Evolutionary conservation across 2,888 invertebrate genomes (phyloP).

Genomic region (Lathronympha strigana): DNA sequence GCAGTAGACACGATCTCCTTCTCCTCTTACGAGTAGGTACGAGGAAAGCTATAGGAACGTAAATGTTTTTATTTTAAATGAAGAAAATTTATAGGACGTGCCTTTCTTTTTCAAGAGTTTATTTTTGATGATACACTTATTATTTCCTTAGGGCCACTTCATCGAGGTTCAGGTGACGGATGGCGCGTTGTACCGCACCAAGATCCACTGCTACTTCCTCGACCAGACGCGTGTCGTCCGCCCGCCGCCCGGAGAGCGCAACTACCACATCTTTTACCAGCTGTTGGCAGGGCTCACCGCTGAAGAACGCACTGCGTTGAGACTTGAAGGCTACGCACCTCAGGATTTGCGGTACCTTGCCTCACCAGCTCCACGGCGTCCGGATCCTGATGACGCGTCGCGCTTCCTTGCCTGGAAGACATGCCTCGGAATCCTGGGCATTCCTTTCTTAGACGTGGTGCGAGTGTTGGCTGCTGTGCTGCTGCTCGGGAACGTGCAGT

Average conservation of each 20-base stretch:
- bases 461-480: conserved; percentile 95
- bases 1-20: no score
- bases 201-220: conserved; percentile 97
- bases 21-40: no score
- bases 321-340: conserved; percentile 93
- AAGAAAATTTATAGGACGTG: no score
- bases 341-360: conserved; percentile 91
- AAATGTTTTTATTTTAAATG: no score
- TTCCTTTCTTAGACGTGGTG: conserved; percentile 97
- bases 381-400: conserved; percentile 71
- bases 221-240: conserved; percentile 96
- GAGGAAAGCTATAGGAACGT: no score
- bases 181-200: conserved; percentile 96
- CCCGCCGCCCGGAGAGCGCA: conserved; percentile 94
- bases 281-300: conserved; percentile 94
- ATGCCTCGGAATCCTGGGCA: conserved; percentile 94
- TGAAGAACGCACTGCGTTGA: conserved; percentile 94
- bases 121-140: no score
- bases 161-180: conserved; percentile 98
- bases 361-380: conserved; percentile 86
- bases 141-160: conserved; percentile 90
- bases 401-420: conserved; percentile 96
- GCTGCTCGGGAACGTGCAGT: conserved; percentile 95
- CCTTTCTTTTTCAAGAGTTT: no score
- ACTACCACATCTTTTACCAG: conserved; percentile 99